Conservation (phyloP, 1,140 invertebrate genomes). For the Augochlora pura region DNA sequence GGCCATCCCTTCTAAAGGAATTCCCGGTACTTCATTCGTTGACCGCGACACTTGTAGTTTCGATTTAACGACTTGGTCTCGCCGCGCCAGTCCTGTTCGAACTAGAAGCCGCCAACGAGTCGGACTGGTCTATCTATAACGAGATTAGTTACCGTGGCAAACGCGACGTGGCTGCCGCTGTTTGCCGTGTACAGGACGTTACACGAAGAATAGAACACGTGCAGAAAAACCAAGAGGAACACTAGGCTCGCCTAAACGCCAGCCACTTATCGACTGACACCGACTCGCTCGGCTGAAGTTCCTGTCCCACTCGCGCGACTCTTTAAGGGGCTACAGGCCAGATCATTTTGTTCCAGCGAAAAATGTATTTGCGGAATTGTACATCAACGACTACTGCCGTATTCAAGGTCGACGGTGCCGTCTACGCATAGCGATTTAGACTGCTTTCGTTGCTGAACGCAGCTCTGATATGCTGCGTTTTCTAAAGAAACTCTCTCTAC, state of each 20-base stretch:
- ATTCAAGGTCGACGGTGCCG: too few species aligned
- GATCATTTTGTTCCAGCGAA: too few species aligned
- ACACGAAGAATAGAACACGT: constrained; percentile 50
- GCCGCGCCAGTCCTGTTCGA: constrained; percentile 51
- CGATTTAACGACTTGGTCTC: constrained; percentile 49
- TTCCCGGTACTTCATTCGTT: constrained; percentile 37
- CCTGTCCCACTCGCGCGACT: constrained; percentile 30
- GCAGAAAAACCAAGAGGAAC: constrained; percentile 45
- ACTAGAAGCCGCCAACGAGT: constrained; percentile 66
- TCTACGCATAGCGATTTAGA: too few species aligned
- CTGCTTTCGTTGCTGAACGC: too few species aligned
- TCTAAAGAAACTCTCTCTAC: too few species aligned
- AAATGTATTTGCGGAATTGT: too few species aligned
- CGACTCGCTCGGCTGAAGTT: constrained; percentile 40
- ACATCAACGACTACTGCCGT: too few species aligned
- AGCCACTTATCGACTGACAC: constrained; percentile 50
- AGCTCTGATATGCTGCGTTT: too few species aligned
- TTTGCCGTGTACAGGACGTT: constrained; percentile 50
- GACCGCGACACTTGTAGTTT: constrained; percentile 34
- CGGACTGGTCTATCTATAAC: constrained; percentile 72
- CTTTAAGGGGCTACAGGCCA: constrained; percentile 15
- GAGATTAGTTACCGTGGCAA: constrained; percentile 69
- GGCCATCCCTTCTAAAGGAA: constrained; percentile 50
- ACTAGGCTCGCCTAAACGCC: constrained; percentile 54
- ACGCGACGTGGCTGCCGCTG: constrained; percentile 53